Evolutionary conservation across 2,888 invertebrate species (phyloP).

Genomic region (Sinotaia quadrata): DNA sequence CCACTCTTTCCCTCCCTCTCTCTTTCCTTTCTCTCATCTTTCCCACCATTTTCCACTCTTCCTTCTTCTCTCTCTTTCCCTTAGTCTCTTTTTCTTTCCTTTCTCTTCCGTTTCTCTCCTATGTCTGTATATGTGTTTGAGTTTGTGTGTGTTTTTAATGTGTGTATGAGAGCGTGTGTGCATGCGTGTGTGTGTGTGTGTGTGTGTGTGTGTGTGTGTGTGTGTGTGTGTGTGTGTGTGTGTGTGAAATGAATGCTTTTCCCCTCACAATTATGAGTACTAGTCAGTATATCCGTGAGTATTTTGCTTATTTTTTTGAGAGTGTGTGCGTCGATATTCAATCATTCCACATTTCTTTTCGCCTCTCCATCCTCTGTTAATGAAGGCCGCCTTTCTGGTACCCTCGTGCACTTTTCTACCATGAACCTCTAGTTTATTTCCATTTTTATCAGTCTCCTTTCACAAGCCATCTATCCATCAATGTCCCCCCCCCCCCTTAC

Average conservation of each 20-base stretch:
- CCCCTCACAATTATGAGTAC: not conserved
- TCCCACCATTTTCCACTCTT: not conserved
- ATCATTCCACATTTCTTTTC: not conserved
- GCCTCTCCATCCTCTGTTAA: not conserved
- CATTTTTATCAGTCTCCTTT: not conserved
- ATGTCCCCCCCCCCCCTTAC: not conserved
- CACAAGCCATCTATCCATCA: not conserved
- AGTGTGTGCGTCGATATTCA: not conserved
- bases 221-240: slow-evolving; percentile 12
- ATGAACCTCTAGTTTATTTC: not conserved
- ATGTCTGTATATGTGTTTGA: not conserved
- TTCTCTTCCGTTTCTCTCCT: not conserved
- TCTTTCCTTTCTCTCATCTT: not conserved
- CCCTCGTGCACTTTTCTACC: not conserved
- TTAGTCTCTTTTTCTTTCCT: not conserved
- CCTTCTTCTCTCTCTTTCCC: not conserved
- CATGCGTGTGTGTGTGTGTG: slow-evolving; percentile 1
- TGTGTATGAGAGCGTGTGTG: not conserved
- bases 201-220: slow-evolving; percentile 16
- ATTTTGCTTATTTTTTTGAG: not conserved
- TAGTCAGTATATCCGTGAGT: not conserved
- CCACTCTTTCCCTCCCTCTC: not conserved
- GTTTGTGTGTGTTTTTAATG: not conserved
- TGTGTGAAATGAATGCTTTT: not conserved
- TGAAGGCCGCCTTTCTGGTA: not conserved